Percentiles rank a stretch among this genome's conserved stretches.
phyloP scores from a whole-genome alignment of 1,140 invertebrate species.

The Caenorhabditis latens region DNA sequence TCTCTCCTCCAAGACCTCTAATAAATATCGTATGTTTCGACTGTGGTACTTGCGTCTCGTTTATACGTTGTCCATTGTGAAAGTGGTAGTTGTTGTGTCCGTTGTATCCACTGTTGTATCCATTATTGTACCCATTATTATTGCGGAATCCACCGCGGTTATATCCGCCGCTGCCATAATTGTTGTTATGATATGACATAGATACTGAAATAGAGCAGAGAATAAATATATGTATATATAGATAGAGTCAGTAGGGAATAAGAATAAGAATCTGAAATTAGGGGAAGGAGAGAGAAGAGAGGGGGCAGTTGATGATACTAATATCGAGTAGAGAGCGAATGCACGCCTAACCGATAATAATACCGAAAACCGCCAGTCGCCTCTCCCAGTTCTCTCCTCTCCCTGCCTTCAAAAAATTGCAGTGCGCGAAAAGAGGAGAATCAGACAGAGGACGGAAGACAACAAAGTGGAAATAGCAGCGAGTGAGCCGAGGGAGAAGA shows the following conservation, averaged over 20 bases:
- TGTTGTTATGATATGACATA: not conserved
- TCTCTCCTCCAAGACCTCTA: conserved; percentile 49
- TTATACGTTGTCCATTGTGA: conserved; percentile 23
- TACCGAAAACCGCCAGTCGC: no score
- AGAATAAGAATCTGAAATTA: no score
- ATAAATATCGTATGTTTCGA: conserved; percentile 64
- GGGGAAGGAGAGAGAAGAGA: not conserved
- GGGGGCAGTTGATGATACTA: not conserved
- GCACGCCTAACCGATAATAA: no score
- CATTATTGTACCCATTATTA: conserved; percentile 10
- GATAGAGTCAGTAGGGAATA: not conserved
- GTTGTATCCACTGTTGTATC: conserved; percentile 28
- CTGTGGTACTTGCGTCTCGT: conserved; percentile 60
- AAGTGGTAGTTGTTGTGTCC: not conserved
- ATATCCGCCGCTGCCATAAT: not conserved
- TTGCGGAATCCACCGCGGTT: conserved; percentile 7
- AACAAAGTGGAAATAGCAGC: no score
- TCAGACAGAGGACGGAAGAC: no score
- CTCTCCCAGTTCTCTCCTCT: no score
- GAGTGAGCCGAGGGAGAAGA: no score
- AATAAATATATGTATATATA: not conserved
- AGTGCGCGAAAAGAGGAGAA: no score
- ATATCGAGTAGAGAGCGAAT: no score
- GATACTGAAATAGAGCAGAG: not conserved
- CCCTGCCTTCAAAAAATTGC: no score